Evolutionary conservation across 92 coral and sea anemone genomes (phyloP), one percentile per base, ranked within the genome.

Genomic region (Actinernus sp.): DNA sequence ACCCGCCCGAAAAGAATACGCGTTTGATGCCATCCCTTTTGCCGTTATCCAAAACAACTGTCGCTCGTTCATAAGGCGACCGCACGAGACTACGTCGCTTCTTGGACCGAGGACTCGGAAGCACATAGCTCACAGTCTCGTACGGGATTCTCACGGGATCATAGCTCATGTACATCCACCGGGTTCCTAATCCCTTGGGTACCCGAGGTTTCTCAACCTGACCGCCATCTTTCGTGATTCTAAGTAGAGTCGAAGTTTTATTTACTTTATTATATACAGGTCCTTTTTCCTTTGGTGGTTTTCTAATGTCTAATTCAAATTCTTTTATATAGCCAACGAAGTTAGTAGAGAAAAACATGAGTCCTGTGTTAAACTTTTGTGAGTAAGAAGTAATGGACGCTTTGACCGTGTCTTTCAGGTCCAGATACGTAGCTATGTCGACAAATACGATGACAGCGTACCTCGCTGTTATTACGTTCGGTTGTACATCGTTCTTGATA

Each of bases 1-100:
- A 92, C 6, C 94, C 93, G 8, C 93, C 92, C 14, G 95, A 81
- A 49, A 92, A 92, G 63, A 94, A 94, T 31, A 94, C 88, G 28
- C 89, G 84, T 64, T 87, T 87, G 25, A 94, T 55, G 17, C 98
- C 98, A 57, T 92, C 92, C 40, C 38, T 71, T 44, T 37, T 40
- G 23, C 97, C 97, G 10, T 75, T 76, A 58, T 94, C 98, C 68
- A 91, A 31, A 3, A 87, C 76, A 12, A 94, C 79, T 4, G 95
- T 82, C 0, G 90, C 97, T 8, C 86, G 86, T 31, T 85, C 68
- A 20, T 32, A 68, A 1, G 61, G 75, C 2, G 85, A 71, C 12
- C 65, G 36, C 13, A 57, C 70, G 12, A 32, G 19, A 21, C 65
- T 78, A 3, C 73, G 55, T 2, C 67, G 74, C 30, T 58, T 37